Evolutionary conservation across 2,888 invertebrate genomes (phyloP).

Genomic region (Hetaerina titia): DNA sequence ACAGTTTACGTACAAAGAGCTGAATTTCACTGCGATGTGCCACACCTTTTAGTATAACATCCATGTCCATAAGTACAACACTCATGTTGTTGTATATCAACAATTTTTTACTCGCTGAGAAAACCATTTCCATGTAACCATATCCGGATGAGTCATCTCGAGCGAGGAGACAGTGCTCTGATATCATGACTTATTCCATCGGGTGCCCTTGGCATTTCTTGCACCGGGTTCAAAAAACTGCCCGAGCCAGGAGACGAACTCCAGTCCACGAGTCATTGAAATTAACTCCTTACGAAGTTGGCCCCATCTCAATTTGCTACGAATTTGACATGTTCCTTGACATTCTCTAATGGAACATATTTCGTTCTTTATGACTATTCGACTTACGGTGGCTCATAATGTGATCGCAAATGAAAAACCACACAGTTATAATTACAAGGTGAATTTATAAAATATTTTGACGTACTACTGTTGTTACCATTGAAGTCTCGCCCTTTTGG

Average conservation of each 20-base stretch:
- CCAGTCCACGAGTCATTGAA: neutral
- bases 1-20: neutral
- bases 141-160: slow-evolving; percentile 13
- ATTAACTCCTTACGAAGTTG: neutral
- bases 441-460: too few species aligned
- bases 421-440: too few species aligned
- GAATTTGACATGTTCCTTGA: too few species aligned
- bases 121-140: neutral
- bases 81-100: neutral
- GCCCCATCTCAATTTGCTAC: neutral
- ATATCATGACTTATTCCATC: neutral
- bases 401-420: too few species aligned
- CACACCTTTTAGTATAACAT: neutral
- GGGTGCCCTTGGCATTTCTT: slow-evolving; percentile 26
- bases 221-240: slow-evolving; percentile 18
- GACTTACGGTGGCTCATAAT: too few species aligned
- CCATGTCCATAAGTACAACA: neutral
- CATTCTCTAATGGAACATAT: too few species aligned
- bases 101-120: neutral
- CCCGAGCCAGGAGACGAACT: neutral
- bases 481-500: too few species aligned
- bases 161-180: neutral
- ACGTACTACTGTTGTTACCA: too few species aligned
- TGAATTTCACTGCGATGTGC: neutral
- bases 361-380: too few species aligned